phyloP scores from a whole-genome alignment of 2,888 invertebrate species.

The Falcaria lacertinaria region DNA sequence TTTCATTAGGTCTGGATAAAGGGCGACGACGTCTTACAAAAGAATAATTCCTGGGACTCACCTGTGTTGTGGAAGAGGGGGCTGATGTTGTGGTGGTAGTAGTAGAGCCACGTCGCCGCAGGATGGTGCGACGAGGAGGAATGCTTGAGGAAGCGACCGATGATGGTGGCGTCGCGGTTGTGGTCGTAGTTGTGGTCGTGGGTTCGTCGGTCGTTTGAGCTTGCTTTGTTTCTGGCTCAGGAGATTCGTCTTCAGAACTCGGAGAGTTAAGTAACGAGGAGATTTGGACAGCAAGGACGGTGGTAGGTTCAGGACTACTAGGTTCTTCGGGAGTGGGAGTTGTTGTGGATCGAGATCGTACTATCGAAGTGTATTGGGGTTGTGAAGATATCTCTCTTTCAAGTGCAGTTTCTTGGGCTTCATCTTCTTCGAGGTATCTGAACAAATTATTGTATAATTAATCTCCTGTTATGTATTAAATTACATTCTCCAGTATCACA shows the following conservation, averaged over 20 bases:
- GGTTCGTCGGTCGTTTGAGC: conserved; percentile 40
- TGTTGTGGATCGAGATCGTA: conserved; percentile 56
- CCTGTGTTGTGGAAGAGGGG: conserved; percentile 60
- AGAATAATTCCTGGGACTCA: conserved; percentile 78
- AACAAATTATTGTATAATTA: neutral
- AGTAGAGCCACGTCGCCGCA: conserved; percentile 48
- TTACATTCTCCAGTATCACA: too few species aligned
- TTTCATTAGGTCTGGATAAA: conserved; percentile 58
- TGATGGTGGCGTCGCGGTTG: conserved; percentile 39
- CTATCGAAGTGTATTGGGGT: conserved; percentile 63
- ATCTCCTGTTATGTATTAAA: too few species aligned
- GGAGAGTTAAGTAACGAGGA: conserved; percentile 64
- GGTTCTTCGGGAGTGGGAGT: conserved; percentile 36
- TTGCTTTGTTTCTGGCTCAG: conserved; percentile 35
- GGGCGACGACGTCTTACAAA: conserved; percentile 66
- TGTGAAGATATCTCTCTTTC: conserved; percentile 69
- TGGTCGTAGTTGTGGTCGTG: conserved; percentile 34
- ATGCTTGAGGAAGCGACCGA: conserved; percentile 31
- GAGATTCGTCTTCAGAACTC: conserved; percentile 34
- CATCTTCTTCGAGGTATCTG: conserved; percentile 56
- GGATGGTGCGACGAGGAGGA: conserved; percentile 38
- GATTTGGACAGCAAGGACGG: conserved; percentile 67
- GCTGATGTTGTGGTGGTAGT: conserved; percentile 41
- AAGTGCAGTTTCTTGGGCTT: conserved; percentile 52
- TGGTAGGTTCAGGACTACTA: conserved; percentile 57